A percentile compares a stretch with the other conserved stretches of the same genome.
These are phyloP conservation scores for Auanema sp. DNA, from an alignment of 2,888 invertebrate genomes.

Conservation along the genomic window DNA sequence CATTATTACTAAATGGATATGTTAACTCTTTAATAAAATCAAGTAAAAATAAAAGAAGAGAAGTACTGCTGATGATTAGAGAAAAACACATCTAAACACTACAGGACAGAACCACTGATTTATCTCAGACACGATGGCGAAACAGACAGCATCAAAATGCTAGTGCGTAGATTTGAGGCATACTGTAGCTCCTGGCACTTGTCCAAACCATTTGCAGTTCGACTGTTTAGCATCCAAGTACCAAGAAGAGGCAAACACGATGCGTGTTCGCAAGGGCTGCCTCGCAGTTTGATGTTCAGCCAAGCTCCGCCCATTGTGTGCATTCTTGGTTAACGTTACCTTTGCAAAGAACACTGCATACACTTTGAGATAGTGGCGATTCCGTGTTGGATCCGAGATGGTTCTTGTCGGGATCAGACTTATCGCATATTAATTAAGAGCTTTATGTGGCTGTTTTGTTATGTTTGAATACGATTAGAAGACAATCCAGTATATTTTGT, in stretches of 20 bases:
- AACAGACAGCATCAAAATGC: slow-evolving; percentile 9
- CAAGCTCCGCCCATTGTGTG: slow-evolving; percentile 8
- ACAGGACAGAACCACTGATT: background rate
- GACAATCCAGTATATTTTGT: background rate
- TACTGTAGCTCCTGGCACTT: slow-evolving; percentile 30
- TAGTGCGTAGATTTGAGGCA: background rate
- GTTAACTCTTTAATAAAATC: slow-evolving; percentile 6
- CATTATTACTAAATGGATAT: slow-evolving; percentile 28
- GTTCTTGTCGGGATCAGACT: background rate
- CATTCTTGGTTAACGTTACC: background rate
- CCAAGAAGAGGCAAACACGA: background rate
- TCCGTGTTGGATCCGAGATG: background rate
- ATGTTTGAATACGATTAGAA: background rate
- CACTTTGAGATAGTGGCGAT: background rate
- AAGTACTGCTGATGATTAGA: background rate
- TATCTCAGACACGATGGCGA: background rate
- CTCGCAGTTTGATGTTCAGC: slow-evolving; percentile 15
- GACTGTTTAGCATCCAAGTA: slow-evolving; percentile 29
- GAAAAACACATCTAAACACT: slow-evolving; percentile 1
- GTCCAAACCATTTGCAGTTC: slow-evolving; percentile 38
- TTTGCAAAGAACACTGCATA: slow-evolving; percentile 8
- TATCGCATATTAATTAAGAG: background rate
- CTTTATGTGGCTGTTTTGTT: background rate
- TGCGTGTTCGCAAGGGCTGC: slow-evolving; percentile 21
- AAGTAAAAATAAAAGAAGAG: slow-evolving; percentile 4